phyloP scores from a whole-genome alignment of 2,888 invertebrate species.

The Doris montereyensis region DNA sequence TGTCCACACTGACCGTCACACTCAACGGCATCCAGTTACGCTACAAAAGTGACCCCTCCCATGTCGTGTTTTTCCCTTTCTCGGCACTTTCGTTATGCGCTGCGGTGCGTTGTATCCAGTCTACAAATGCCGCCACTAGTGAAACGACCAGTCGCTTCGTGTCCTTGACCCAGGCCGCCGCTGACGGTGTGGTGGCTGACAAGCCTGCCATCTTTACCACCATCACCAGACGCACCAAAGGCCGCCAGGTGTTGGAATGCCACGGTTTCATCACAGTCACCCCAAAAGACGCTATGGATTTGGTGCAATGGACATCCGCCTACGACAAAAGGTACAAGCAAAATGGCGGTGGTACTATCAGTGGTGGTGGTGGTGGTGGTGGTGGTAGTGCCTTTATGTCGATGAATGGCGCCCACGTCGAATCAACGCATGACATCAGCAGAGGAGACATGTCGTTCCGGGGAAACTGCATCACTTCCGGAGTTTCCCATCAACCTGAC shows the following conservation, averaged over 20 bases:
- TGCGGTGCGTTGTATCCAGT: slow-evolving; percentile 66
- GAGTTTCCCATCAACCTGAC: slow-evolving; percentile 50
- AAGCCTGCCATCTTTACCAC: slow-evolving; percentile 71
- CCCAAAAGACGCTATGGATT: slow-evolving; percentile 96
- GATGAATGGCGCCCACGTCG: slow-evolving; percentile 17
- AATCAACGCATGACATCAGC: slow-evolving; percentile 18
- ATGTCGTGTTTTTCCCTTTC: slow-evolving; percentile 70
- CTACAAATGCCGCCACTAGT: slow-evolving; percentile 54
- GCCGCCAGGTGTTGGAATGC: slow-evolving; percentile 70
- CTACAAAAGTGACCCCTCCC: slow-evolving; percentile 79
- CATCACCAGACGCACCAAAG: slow-evolving; percentile 68
- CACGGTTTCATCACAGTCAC: slow-evolving; percentile 75
- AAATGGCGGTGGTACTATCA: slow-evolving; percentile 12
- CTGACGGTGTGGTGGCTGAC: slow-evolving; percentile 52
- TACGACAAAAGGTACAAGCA: slow-evolving; percentile 49
- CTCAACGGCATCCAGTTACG: slow-evolving; percentile 93
- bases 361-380: too few species aligned
- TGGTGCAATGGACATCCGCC: slow-evolving; percentile 84
- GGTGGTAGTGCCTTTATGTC: neutral
- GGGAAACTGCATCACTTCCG: slow-evolving; percentile 30
- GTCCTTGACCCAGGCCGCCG: slow-evolving; percentile 65
- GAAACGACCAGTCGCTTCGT: slow-evolving; percentile 62
- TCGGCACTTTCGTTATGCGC: slow-evolving; percentile 69
- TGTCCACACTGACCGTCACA: slow-evolving; percentile 96
- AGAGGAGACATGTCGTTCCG: slow-evolving; percentile 6